Percentiles rank a stretch among this genome's conserved stretches.
Evolutionary conservation across 2,888 invertebrate genomes (phyloP).

Genomic region (Leptura quadrifasciata): DNA sequence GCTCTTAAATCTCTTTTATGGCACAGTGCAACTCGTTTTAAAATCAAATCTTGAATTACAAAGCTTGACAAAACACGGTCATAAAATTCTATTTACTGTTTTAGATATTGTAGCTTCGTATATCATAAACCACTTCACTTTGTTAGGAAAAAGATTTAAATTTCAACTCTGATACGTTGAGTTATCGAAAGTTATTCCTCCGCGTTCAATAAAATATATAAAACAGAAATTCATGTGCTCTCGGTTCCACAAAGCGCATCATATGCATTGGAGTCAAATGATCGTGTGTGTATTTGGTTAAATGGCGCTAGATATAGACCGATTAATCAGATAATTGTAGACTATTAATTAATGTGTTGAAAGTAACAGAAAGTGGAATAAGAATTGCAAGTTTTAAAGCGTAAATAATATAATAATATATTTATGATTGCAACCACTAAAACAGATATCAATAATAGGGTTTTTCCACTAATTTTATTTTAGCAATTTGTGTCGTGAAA

Average conservation of each 20-base stretch:
- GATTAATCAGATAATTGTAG: too few relatives aligned
- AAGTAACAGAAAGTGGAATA: too few relatives aligned
- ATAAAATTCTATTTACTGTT: constrained; percentile 63
- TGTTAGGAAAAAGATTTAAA: constrained; percentile 53
- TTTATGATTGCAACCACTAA: too few relatives aligned
- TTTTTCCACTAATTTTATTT: too few relatives aligned
- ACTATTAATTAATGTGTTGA: too few relatives aligned
- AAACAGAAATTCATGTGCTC: constrained; percentile 6
- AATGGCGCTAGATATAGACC: too few relatives aligned
- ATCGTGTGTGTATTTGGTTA: too few relatives aligned
- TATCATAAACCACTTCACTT: constrained; percentile 59
- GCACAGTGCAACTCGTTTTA: constrained; percentile 60
- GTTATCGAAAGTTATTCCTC: constrained; percentile 57
- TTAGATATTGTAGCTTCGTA: constrained; percentile 60
- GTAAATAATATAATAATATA: too few relatives aligned
- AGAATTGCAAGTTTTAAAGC: too few relatives aligned
- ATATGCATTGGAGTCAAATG: not conserved
- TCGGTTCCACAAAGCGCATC: not conserved
- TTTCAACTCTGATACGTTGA: constrained; percentile 49
- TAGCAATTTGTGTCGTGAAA: too few relatives aligned
- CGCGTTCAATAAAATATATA: constrained; percentile 54
- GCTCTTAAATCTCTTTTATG: constrained; percentile 64
- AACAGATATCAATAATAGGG: too few relatives aligned
- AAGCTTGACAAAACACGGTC: constrained; percentile 62
- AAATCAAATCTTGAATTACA: constrained; percentile 62